Percentiles rank a stretch among this genome's conserved stretches.
phyloP scores from a whole-genome alignment of 2,797 vertebrate species.

The Melanotaenia nigrans region DNA sequence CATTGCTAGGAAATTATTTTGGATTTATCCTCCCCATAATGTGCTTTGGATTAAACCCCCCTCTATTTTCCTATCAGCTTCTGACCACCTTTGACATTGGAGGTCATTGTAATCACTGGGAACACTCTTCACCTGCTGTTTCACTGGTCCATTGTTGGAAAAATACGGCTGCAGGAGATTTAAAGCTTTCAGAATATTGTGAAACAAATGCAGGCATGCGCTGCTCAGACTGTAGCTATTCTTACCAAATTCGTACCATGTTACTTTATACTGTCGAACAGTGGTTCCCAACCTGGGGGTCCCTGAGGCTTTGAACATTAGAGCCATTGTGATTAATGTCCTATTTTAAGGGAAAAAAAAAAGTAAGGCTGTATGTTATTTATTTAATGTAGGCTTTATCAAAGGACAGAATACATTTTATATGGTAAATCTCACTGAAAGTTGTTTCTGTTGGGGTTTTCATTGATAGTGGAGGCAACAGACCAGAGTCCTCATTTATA shows the following conservation, averaged over 20 bases:
- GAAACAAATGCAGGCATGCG: slow-evolving; percentile 11
- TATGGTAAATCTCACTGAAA: too few species aligned
- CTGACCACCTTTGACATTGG: slow-evolving; percentile 28
- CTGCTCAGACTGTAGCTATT: not conserved
- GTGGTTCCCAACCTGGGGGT: too few species aligned
- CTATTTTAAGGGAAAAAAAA: too few species aligned
- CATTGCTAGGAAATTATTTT: slow-evolving; percentile 48
- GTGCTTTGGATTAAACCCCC: slow-evolving; percentile 48
- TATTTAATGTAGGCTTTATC: too few species aligned
- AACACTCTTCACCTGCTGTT: slow-evolving; percentile 25
- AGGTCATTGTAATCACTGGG: slow-evolving; percentile 39
- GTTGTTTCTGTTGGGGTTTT: too few species aligned
- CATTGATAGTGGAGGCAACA: too few species aligned
- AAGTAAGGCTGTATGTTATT: too few species aligned
- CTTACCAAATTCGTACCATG: not conserved
- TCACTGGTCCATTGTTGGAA: slow-evolving; percentile 16
- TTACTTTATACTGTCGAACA: not conserved
- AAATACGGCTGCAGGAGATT: slow-evolving; percentile 16
- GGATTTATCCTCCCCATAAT: slow-evolving; percentile 34
- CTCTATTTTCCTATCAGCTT: slow-evolving; percentile 35
- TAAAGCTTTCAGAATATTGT: slow-evolving; percentile 1
- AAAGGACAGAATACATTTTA: too few species aligned
- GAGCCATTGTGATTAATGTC: too few species aligned
- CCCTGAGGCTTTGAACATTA: too few species aligned
- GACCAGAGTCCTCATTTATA: too few species aligned